Percentiles rank a stretch among this genome's conserved stretches.
Evolutionary conservation across 2,888 invertebrate species (phyloP).

Genomic region (Choristoneura rosaceana): DNA sequence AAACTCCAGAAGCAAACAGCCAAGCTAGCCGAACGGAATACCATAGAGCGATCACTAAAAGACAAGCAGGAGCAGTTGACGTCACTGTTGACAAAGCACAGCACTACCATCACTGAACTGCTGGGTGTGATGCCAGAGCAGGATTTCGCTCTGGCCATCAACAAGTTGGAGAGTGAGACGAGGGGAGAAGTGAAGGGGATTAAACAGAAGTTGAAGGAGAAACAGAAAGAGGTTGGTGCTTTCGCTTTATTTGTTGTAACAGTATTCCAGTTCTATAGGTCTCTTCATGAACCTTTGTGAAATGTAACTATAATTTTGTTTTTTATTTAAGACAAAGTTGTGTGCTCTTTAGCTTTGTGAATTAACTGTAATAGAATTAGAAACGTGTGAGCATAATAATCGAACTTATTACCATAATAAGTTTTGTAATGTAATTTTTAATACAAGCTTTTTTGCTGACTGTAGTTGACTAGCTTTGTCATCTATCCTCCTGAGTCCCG

Average conservation of each 20-base stretch:
- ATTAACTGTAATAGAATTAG: too few relatives aligned
- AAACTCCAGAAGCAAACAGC: conserved; percentile 86
- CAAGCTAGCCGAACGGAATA: conserved; percentile 87
- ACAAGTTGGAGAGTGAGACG: conserved; percentile 83
- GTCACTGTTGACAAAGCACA: conserved; percentile 88
- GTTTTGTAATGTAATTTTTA: too few relatives aligned
- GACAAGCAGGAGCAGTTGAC: conserved; percentile 85
- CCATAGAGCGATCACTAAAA: conserved; percentile 79
- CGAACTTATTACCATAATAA: too few relatives aligned
- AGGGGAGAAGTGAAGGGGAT: conserved; percentile 81
- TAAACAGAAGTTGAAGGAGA: conserved; percentile 75
- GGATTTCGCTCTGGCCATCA: conserved; percentile 76
- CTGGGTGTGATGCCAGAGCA: conserved; percentile 87
- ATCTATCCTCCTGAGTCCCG: too few relatives aligned
- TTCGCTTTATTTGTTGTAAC: not conserved
- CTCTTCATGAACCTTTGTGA: too few relatives aligned
- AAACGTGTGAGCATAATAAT: too few relatives aligned
- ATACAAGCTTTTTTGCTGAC: too few relatives aligned
- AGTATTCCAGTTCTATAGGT: too few relatives aligned
- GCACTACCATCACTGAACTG: conserved; percentile 87
- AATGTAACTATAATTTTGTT: too few relatives aligned
- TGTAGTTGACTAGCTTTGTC: too few relatives aligned
- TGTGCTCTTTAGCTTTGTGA: too few relatives aligned
- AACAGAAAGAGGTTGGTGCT: conserved; percentile 75
- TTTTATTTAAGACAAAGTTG: too few relatives aligned